phyloP scores from a whole-genome alignment of 2,113 vertebrate genomes.

The Cromileptes altivelis region DNA sequence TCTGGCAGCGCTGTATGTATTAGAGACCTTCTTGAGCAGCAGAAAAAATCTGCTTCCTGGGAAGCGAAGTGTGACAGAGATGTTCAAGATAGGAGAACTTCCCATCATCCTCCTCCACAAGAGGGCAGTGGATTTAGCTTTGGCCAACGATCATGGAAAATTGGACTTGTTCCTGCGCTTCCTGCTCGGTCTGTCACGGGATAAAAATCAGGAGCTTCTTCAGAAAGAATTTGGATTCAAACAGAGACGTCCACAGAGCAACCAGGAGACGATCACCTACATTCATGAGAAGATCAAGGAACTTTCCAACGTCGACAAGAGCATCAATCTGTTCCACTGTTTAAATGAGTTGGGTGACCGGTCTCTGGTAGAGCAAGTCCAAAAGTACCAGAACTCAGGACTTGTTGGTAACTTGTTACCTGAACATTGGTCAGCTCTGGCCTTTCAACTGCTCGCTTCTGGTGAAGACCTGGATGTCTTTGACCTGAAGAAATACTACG shows the following conservation, averaged over 20 bases:
- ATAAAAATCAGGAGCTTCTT: conserved; percentile 31
- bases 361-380: neutral
- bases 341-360: conserved; percentile 48
- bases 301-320: neutral
- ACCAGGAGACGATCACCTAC: conserved; percentile 2
- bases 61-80: neutral
- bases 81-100: neutral
- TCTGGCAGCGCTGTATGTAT: conserved; percentile 53
- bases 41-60: conserved; percentile 6
- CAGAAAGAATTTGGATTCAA: neutral
- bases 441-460: too few species aligned
- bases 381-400: too few species aligned
- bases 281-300: conserved; percentile 34
- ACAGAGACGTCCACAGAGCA: neutral
- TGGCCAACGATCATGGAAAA: neutral
- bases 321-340: conserved; percentile 50
- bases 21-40: conserved; percentile 10
- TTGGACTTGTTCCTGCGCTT: conserved; percentile 55
- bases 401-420: too few species aligned
- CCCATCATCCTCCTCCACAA: conserved; percentile 2
- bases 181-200: conserved; percentile 42
- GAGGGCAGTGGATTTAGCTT: neutral
- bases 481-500: too few species aligned
- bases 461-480: too few species aligned
- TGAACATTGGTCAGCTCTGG: too few species aligned